Conservation (phyloP, 1,140 invertebrate species). For the Alviniconcha marisindica region DNA sequence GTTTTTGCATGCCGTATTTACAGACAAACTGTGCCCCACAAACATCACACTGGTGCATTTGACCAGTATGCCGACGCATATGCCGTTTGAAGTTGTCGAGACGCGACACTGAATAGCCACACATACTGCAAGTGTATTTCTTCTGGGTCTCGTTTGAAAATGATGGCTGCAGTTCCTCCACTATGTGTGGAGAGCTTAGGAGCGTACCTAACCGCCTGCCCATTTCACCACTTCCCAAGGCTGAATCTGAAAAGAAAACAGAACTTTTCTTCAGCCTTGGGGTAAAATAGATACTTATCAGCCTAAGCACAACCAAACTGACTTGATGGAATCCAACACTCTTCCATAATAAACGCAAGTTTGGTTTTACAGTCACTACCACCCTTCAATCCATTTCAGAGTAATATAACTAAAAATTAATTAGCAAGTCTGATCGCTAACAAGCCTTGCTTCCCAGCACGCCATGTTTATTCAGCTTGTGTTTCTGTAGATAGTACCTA, state of each 20-base stretch:
- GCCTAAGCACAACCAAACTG: too few species aligned
- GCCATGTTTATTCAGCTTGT: conserved; percentile 20
- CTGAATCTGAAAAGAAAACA: conserved; percentile 26
- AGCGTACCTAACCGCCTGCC: conserved; percentile 24
- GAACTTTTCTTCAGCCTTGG: neutral
- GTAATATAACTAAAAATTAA: too few species aligned
- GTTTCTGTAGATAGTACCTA: conserved; percentile 31
- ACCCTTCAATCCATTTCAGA: too few species aligned
- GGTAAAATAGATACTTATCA: too few species aligned
- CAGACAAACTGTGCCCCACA: conserved; percentile 18
- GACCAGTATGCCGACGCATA: conserved; percentile 24
- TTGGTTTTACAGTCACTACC: too few species aligned
- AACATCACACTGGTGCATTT: conserved; percentile 24
- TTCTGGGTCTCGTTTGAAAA: neutral
- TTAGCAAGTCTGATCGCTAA: too few species aligned
- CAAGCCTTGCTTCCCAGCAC: neutral
- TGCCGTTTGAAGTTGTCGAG: conserved; percentile 20
- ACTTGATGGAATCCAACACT: too few species aligned
- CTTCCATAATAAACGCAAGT: too few species aligned
- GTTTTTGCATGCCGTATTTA: conserved; percentile 25
- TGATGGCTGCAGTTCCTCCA: neutral
- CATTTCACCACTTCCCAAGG: conserved; percentile 1
- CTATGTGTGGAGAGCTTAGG: neutral
- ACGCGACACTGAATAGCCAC: conserved; percentile 11
- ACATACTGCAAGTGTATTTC: conserved; percentile 18